Percentiles rank a stretch among this genome's conserved stretches.
These are phyloP conservation scores for Propithecus coquereli DNA, from an alignment of 2,113 vertebrate species.

Conservation along the genomic window DNA sequence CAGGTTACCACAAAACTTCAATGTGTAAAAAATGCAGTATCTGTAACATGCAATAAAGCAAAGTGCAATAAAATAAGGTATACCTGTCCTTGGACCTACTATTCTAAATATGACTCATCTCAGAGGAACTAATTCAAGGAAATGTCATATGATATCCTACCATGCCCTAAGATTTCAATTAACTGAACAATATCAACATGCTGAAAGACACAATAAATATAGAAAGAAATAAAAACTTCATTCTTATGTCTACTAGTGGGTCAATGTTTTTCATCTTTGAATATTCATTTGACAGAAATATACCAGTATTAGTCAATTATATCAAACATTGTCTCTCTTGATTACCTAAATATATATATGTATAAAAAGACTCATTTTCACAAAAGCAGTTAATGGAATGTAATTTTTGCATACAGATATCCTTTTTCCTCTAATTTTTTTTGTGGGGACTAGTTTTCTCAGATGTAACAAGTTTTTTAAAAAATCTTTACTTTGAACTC, in stretches of 20 bases:
- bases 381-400: background rate
- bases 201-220: background rate
- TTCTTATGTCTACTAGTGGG: background rate
- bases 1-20: background rate
- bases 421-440: slow-evolving; percentile 39
- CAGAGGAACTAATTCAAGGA: background rate
- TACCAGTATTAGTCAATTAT: background rate
- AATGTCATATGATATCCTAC: background rate
- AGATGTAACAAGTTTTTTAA: background rate
- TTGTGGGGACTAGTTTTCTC: background rate
- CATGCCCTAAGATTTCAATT: background rate
- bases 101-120: background rate
- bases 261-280: background rate
- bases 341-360: background rate
- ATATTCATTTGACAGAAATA: slow-evolving; percentile 54
- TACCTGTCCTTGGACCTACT: background rate
- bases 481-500: background rate
- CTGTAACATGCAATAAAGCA: background rate
- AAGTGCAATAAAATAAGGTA: background rate
- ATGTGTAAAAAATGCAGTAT: background rate
- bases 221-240: background rate
- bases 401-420: background rate
- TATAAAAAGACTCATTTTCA: background rate
- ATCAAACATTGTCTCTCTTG: background rate
- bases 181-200: background rate